A percentile compares a stretch with the other conserved stretches of the same genome.
Conservation (phyloP, 2,113 vertebrate species). For the Coregonus clupeaformis region DNA sequence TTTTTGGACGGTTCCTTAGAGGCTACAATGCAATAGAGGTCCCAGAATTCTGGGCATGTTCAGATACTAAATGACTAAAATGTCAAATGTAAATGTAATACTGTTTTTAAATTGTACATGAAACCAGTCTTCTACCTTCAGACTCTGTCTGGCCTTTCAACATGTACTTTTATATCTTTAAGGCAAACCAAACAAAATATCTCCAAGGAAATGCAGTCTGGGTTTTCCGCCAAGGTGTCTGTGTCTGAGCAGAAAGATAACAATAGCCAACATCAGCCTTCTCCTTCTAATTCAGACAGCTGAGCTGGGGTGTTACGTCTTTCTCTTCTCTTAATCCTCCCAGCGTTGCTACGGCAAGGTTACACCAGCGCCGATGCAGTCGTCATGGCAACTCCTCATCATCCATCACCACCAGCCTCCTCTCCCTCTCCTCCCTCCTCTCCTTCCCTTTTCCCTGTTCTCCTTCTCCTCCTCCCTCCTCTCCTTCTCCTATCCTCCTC, state of each 20-base stretch:
- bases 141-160: no score
- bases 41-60: not conserved
- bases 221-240: not conserved
- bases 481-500: no score
- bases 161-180: no score
- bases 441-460: not conserved
- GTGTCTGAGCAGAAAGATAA: not conserved
- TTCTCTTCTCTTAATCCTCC: slow-evolving; percentile 12
- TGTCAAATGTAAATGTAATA: no score
- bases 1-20: not conserved
- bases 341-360: slow-evolving; percentile 15
- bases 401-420: slow-evolving; percentile 7
- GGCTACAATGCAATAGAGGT: not conserved
- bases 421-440: no score
- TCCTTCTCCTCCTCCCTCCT: not conserved
- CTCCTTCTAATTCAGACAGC: not conserved
- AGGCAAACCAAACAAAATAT: not conserved
- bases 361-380: slow-evolving; percentile 15
- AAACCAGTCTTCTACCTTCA: not conserved
- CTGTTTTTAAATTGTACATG: not conserved
- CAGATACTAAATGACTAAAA: no score
- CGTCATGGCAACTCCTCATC: slow-evolving; percentile 33
- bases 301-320: not conserved
- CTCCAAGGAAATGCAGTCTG: not conserved
- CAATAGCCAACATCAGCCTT: not conserved